phyloP scores from a whole-genome alignment of 2,797 vertebrate species.

The Bucorvus abyssinicus region DNA sequence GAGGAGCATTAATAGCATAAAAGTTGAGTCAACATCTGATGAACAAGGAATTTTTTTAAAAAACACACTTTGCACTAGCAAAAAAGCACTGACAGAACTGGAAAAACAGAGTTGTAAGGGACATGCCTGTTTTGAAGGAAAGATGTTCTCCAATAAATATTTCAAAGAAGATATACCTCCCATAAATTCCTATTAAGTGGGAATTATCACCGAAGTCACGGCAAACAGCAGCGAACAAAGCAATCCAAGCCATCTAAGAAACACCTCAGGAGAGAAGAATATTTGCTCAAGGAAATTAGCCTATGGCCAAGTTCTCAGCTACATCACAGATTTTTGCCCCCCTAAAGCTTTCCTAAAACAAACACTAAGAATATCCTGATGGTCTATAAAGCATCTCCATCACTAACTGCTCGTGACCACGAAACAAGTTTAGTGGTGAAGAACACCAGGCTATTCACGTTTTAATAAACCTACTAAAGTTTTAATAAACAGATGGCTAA shows the following conservation, averaged over 20 bases:
- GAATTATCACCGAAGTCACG: conserved; percentile 31
- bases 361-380: background rate
- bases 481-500: background rate
- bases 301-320: background rate
- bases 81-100: background rate
- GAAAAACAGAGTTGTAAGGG: background rate
- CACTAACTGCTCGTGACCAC: background rate
- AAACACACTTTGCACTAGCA: background rate
- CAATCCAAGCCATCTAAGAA: background rate
- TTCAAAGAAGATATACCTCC: background rate
- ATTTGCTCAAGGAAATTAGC: conserved; percentile 33
- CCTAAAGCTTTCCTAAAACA: background rate
- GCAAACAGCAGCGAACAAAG: conserved; percentile 22
- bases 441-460: background rate
- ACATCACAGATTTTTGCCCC: background rate
- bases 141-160: background rate
- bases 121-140: background rate
- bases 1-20: background rate
- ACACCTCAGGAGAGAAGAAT: background rate
- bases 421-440: background rate
- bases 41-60: background rate
- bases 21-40: background rate
- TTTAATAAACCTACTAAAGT: background rate
- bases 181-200: background rate
- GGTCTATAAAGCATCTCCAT: background rate